phyloP scores from a whole-genome alignment of 2,113 vertebrate genomes.

The Ivindomyrus marchei region DNA sequence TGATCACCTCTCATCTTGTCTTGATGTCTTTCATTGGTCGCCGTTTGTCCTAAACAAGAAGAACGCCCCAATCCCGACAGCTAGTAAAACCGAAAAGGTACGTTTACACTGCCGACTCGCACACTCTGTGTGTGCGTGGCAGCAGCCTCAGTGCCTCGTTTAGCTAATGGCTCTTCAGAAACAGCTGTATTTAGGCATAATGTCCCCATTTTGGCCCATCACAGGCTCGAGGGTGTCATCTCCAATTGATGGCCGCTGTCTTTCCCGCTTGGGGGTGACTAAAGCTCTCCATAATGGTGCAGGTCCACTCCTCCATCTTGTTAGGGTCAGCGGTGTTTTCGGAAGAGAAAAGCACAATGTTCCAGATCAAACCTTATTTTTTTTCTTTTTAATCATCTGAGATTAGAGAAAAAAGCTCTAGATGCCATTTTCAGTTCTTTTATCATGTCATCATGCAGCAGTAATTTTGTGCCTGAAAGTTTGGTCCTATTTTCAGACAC shows the following conservation, averaged over 20 bases:
- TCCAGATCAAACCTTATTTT: constrained; percentile 1
- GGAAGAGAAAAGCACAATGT: background rate
- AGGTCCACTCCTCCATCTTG: background rate
- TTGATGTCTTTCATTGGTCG: background rate
- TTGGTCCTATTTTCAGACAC: background rate
- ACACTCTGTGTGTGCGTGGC: background rate
- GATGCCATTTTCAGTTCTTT: constrained; percentile 8
- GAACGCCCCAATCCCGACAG: background rate
- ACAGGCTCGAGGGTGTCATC: background rate
- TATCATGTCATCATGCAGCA: constrained; percentile 8
- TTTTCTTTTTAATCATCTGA: background rate
- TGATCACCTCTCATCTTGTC: background rate
- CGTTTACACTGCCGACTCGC: background rate
- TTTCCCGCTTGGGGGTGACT: constrained; percentile 21
- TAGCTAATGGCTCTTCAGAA: background rate
- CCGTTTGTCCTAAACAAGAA: background rate
- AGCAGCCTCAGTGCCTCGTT: background rate
- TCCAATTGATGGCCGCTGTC: constrained; percentile 32
- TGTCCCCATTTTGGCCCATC: constrained; percentile 5
- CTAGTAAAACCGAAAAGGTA: background rate
- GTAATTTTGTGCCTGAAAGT: constrained; percentile 11
- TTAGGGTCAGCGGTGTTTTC: background rate
- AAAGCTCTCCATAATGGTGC: background rate
- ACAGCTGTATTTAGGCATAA: constrained; percentile 3
- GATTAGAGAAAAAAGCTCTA: background rate